These are phyloP conservation scores for Manis crassicaudata DNA, from an alignment of 2,797 vertebrate genomes.

Conservation along the genomic window DNA sequence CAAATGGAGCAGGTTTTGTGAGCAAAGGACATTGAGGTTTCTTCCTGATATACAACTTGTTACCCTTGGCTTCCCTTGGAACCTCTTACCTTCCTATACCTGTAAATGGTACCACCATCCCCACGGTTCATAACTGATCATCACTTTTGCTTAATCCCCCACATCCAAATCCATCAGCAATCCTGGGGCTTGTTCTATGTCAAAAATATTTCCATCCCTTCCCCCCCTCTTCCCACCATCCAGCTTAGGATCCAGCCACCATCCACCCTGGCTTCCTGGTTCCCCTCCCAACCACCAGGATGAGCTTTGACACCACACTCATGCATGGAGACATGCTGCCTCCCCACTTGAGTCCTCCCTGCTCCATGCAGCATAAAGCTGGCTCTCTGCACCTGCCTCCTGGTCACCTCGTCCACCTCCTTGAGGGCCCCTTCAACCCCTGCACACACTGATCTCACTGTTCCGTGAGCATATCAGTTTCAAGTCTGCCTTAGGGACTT, in stretches of 20 bases:
- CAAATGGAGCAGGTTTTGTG: not conserved
- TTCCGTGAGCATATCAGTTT: not conserved
- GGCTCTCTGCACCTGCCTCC: not conserved
- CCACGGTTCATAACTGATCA: not conserved
- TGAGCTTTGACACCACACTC: not conserved
- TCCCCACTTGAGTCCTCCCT: not conserved
- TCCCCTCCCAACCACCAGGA: not conserved
- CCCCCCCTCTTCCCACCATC: not conserved
- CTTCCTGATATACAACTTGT: not conserved
- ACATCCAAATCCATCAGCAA: not conserved
- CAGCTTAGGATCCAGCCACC: not conserved
- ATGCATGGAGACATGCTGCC: not conserved
- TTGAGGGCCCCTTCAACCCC: not conserved
- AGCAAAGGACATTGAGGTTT: conserved; percentile 11
- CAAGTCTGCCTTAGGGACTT: conserved; percentile 30
- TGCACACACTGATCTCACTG: not conserved
- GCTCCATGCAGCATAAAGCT: not conserved
- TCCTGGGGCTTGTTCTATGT: not conserved
- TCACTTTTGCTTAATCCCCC: not conserved
- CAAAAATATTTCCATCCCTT: not conserved
- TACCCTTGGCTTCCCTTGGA: not conserved
- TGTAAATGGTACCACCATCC: no score
- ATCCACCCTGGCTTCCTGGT: not conserved
- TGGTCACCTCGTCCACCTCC: not conserved
- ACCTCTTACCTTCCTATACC: not conserved